Conservation (phyloP, 2,888 invertebrate species). For the Clostera curtula region DNA sequence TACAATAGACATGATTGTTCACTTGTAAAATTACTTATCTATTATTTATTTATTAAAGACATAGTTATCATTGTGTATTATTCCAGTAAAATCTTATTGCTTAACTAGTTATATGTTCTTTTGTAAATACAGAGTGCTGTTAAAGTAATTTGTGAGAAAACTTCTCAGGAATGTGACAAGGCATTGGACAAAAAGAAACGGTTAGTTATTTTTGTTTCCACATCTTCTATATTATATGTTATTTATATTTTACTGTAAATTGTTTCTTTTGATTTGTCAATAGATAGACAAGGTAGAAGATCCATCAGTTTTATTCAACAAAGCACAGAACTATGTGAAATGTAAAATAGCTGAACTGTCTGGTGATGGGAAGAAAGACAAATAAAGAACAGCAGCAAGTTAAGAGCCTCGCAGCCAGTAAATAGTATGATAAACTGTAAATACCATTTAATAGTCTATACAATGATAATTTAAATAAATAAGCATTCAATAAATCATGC, state of each 20-base stretch:
- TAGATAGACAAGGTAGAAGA: slow-evolving; percentile 92
- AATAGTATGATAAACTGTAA: slow-evolving; percentile 39
- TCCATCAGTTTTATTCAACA: slow-evolving; percentile 81
- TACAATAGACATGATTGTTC: too few relatives aligned
- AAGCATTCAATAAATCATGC: slow-evolving; percentile 31
- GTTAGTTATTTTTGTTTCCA: slow-evolving; percentile 46
- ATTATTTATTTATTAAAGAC: slow-evolving; percentile 1
- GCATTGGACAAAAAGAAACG: slow-evolving; percentile 46
- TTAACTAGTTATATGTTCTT: slow-evolving; percentile 15
- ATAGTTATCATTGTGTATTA: too few relatives aligned
- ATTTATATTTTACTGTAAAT: slow-evolving; percentile 5
- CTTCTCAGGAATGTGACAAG: slow-evolving; percentile 41
- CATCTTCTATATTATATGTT: slow-evolving; percentile 32
- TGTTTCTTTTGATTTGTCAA: slow-evolving; percentile 27
- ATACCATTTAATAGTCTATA: slow-evolving; percentile 51
- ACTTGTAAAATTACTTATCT: too few relatives aligned
- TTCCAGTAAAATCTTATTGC: neutral
- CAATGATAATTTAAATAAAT: slow-evolving; percentile 42
- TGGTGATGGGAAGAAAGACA: slow-evolving; percentile 53
- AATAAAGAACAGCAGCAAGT: slow-evolving; percentile 25
- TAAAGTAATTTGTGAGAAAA: slow-evolving; percentile 40
- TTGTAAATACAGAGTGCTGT: slow-evolving; percentile 47
- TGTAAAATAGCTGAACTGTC: slow-evolving; percentile 67
- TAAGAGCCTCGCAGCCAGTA: slow-evolving; percentile 16
- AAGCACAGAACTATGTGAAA: slow-evolving; percentile 81